A percentile compares a stretch with the other conserved stretches of the same genome.
phyloP scores from a whole-genome alignment of 2,113 vertebrate genomes.

The Spea multiplicata region DNA sequence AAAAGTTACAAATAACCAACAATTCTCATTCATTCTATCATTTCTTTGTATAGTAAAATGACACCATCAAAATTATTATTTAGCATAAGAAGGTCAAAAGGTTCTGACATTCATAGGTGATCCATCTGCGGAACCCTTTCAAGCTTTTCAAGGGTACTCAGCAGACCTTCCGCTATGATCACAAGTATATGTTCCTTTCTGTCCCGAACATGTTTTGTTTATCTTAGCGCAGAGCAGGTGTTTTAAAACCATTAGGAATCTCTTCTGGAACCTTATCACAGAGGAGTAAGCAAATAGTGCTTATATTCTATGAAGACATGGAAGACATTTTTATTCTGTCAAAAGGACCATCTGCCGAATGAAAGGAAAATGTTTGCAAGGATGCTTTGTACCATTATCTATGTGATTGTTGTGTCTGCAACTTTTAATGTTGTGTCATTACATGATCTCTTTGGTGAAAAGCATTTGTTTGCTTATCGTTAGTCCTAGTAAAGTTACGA shows the following conservation, averaged over 20 bases:
- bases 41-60: not conserved
- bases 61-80: constrained; percentile 18
- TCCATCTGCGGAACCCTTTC: constrained; percentile 63
- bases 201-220: constrained; percentile 64
- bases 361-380: constrained; percentile 61
- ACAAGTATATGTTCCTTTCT: constrained; percentile 67
- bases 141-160: constrained; percentile 51
- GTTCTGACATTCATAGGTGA: constrained; percentile 61
- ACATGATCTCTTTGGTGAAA: constrained; percentile 39
- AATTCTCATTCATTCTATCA: not conserved
- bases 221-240: constrained; percentile 70
- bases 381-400: constrained; percentile 65
- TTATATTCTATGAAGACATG: constrained; percentile 56
- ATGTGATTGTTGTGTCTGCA: constrained; percentile 62
- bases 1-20: not conserved
- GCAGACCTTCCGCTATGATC: constrained; percentile 65
- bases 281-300: constrained; percentile 70
- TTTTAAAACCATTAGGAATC: constrained; percentile 68
- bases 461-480: constrained; percentile 1
- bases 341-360: constrained; percentile 73
- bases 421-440: constrained; percentile 58
- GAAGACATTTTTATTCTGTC: constrained; percentile 56
- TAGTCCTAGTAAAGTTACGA: not conserved
- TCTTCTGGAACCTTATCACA: constrained; percentile 63
- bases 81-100: constrained; percentile 54